These are phyloP conservation scores for Lasioglossum marginatum DNA, from an alignment of 2,888 invertebrate species.

Conservation along the genomic window DNA sequence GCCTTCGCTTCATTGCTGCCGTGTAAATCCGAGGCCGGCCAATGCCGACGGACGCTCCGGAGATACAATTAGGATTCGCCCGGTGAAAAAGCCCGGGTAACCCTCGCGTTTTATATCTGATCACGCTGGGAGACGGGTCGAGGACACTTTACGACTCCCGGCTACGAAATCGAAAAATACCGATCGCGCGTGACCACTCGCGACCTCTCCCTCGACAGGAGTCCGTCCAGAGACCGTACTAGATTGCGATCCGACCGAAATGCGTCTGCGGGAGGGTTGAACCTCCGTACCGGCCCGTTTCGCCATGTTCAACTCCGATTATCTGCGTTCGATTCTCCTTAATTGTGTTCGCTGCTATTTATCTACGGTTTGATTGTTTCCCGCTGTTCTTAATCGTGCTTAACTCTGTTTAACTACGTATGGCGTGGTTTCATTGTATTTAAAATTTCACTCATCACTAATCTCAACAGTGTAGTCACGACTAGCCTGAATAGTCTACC, in stretches of 20 bases:
- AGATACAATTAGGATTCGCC: conserved; percentile 63
- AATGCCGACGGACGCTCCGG: not conserved
- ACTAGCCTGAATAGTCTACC: no score
- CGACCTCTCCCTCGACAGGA: not conserved
- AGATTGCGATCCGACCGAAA: conserved; percentile 2
- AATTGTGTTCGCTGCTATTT: not conserved
- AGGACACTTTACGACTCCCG: conserved; percentile 52
- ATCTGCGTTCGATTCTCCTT: not conserved
- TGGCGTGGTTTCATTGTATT: no score
- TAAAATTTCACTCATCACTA: no score
- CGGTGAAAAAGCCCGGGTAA: conserved; percentile 37
- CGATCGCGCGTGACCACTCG: conserved; percentile 25
- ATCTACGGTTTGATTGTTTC: no score
- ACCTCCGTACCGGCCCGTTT: not conserved
- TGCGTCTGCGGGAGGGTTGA: not conserved
- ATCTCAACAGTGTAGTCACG: no score
- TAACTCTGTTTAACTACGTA: no score
- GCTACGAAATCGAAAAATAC: conserved; percentile 40
- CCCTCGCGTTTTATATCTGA: conserved; percentile 47
- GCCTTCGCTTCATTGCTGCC: conserved; percentile 30
- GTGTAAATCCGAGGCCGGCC: conserved; percentile 52
- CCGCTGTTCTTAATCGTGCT: no score
- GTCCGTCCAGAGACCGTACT: not conserved
- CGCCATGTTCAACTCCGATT: not conserved
- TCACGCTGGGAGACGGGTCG: conserved; percentile 2